Evolutionary conservation across 2,113 vertebrate genomes (phyloP).

Genomic region (Pristiophorus japonicus): DNA sequence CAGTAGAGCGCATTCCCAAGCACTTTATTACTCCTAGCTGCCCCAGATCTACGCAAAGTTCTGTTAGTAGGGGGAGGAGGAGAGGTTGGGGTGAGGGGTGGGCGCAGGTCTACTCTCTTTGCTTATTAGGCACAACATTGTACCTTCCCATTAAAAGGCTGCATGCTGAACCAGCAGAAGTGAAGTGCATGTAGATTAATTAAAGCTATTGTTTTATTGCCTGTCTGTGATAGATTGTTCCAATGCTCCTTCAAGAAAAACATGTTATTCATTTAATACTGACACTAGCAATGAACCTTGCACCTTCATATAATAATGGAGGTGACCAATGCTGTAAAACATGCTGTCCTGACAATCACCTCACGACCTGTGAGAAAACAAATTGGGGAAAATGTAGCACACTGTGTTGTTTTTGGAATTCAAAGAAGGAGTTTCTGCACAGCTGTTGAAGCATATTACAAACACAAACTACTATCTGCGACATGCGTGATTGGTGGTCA

Average conservation of each 20-base stretch:
- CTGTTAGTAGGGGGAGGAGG: background rate
- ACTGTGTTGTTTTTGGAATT: slow-evolving; percentile 33
- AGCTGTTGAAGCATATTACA: slow-evolving; percentile 17
- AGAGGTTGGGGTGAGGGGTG: background rate
- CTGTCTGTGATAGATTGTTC: background rate
- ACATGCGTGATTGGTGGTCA: background rate
- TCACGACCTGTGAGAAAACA: slow-evolving; percentile 30
- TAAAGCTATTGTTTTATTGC: slow-evolving; percentile 1
- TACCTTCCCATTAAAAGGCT: background rate
- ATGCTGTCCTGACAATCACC: background rate
- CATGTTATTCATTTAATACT: slow-evolving; percentile 15
- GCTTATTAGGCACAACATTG: background rate
- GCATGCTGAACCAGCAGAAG: background rate
- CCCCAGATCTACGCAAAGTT: background rate
- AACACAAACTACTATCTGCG: slow-evolving; percentile 13
- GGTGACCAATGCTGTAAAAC: background rate
- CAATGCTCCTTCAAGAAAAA: slow-evolving; percentile 3
- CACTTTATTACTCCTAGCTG: background rate
- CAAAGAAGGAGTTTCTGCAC: background rate
- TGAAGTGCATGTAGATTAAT: background rate
- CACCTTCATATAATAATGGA: background rate
- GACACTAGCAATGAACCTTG: background rate
- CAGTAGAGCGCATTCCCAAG: background rate
- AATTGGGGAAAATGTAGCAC: slow-evolving; percentile 2
- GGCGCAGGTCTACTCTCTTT: background rate